A percentile compares a stretch with the other conserved stretches of the same genome.
Evolutionary conservation across 2,113 vertebrate genomes (phyloP).

Genomic region (Albula glossodonta): DNA sequence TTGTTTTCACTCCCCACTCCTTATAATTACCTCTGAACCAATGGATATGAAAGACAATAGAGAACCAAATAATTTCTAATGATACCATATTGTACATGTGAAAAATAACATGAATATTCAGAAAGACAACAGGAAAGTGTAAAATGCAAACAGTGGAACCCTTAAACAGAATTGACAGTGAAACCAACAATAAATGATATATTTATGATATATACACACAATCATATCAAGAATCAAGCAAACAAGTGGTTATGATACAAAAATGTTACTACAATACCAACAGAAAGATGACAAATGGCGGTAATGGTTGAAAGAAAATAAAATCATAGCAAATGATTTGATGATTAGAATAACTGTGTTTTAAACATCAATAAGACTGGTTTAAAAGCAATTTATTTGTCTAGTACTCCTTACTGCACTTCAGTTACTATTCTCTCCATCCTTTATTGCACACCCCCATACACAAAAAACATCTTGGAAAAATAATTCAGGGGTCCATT

Average conservation of each 20-base stretch:
- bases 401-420: neutral
- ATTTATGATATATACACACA: no score
- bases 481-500: neutral
- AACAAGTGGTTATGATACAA: neutral
- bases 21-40: no score
- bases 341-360: neutral
- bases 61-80: no score
- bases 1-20: no score
- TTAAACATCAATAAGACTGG: neutral
- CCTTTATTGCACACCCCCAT: neutral
- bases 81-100: no score
- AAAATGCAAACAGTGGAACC: no score
- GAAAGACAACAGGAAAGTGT: no score
- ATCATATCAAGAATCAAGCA: neutral
- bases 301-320: neutral
- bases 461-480: neutral
- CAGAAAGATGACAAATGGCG: neutral
- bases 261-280: neutral
- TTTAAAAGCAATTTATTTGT: neutral
- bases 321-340: neutral
- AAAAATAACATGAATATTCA: no score
- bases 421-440: neutral
- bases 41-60: no score
- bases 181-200: neutral
- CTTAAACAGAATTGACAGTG: no score